Base-by-base conservation (phyloP, 2,888 invertebrate species). In the Zaprionus bogoriensis region DNA sequence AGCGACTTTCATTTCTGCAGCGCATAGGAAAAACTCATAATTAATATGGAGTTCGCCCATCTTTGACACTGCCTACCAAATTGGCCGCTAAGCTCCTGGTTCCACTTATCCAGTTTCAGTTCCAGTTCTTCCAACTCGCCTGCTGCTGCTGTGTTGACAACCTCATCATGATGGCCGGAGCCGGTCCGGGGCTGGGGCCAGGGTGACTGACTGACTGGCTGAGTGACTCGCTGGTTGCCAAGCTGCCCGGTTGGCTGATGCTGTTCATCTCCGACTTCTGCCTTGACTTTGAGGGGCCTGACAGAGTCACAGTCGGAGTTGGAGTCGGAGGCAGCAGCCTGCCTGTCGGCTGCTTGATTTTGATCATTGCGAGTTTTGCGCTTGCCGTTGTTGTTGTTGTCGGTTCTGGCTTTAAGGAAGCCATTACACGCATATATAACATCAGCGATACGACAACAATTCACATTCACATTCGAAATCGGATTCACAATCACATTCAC, bases 351-450 rank as follows among this genome's bases (percentile, higher is more conserved):
- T 78, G 75, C 52, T 63, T 81, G 82, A 80, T 80, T 80, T 80
- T 80, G 85, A 80, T 80, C 80, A 78, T 81, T 61, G 66, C 36
- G 22, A 25, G 42, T 36, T 23, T 61, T 32, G 19, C 68, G 54
- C 68, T 51, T 70, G 27, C 52, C 53, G 45, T 42, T 57, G 39
- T 32, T 27, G 27, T 44, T 64, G 42, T 59, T 65, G 69, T 67
- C 66, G 65, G 62, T 55, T 41, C 32, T 63, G 75, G 67, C 62
- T 74, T 75, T 79, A 79, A 85, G 87, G 87, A 87, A 85, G 87
- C 85, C 84, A 87, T 85, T 87, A 77, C 79, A 85, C 78, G 79
- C 82, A 77, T 82, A 74, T 81, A 78, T 75, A 71, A 67, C 68
- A 71, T 48, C 62, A 58, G 53, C 67, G 54, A 62, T 62, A 54